phyloP scores from a whole-genome alignment of 2,797 vertebrate species.

The Malacoraja senta region DNA sequence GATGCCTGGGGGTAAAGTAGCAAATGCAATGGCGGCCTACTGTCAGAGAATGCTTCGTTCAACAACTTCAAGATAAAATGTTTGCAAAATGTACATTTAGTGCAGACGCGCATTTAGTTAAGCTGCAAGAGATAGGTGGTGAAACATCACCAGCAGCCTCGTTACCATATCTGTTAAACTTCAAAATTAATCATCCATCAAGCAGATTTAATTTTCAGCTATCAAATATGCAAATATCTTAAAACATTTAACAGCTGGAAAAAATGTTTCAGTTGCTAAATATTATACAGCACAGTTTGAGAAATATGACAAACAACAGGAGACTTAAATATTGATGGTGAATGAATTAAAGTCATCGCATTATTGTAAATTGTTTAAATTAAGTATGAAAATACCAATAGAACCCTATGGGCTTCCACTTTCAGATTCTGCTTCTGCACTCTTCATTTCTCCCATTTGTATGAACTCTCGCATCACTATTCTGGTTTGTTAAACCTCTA shows the following conservation, averaged over 20 bases:
- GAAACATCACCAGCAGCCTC: not conserved
- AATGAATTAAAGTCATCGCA: slow-evolving; percentile 22
- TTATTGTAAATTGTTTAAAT: not conserved
- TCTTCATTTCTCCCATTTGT: not conserved
- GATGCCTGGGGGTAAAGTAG: not conserved
- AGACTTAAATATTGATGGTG: slow-evolving; percentile 9
- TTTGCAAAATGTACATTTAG: not conserved
- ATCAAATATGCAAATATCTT: slow-evolving; percentile 30
- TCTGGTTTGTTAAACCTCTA: not conserved
- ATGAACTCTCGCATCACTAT: not conserved
- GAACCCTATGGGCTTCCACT: not conserved
- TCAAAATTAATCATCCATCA: slow-evolving; percentile 5
- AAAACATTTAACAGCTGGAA: slow-evolving; percentile 36
- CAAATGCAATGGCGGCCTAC: not conserved
- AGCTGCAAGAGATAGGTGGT: not conserved
- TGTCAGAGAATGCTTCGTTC: not conserved
- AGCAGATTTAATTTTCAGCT: slow-evolving; percentile 23
- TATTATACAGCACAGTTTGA: slow-evolving; percentile 36
- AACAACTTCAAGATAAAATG: not conserved
- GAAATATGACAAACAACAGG: slow-evolving; percentile 30
- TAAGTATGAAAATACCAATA: not conserved
- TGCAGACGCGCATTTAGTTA: not conserved
- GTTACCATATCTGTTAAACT: not conserved
- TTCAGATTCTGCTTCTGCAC: not conserved
- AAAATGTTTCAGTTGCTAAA: slow-evolving; percentile 34